Conservation (phyloP, 2,113 vertebrate genomes). For the Grammomys dolichurus region DNA sequence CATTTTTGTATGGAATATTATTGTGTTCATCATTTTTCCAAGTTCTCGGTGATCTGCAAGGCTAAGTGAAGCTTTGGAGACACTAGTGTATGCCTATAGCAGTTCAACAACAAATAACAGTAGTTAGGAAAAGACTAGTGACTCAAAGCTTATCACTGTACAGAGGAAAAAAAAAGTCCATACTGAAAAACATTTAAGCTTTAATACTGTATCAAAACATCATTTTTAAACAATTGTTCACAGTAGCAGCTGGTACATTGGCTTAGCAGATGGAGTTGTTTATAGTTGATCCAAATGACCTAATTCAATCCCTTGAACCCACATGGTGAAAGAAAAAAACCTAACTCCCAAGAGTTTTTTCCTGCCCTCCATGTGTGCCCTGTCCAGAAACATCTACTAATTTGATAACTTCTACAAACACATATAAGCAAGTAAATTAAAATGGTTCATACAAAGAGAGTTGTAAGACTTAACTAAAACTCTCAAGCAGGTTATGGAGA, state of each 20-base stretch:
- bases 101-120: slow-evolving; percentile 45
- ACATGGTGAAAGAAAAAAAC: not conserved
- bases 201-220: not conserved
- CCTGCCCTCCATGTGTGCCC: not conserved
- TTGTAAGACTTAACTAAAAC: slow-evolving; percentile 17
- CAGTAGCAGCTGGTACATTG: not conserved
- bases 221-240: not conserved
- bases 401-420: slow-evolving; percentile 14
- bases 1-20: slow-evolving; percentile 99
- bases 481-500: not conserved
- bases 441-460: not conserved
- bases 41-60: slow-evolving; percentile 98
- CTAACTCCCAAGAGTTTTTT: not conserved
- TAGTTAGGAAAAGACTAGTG: not conserved
- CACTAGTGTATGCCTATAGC: slow-evolving; percentile 96
- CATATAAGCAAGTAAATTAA: slow-evolving; percentile 29
- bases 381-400: not conserved
- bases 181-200: slow-evolving; percentile 26
- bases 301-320: not conserved
- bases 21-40: slow-evolving; percentile 99
- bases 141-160: slow-evolving; percentile 1
- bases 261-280: not conserved
- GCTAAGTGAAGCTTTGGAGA: slow-evolving; percentile 97
- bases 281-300: not conserved
- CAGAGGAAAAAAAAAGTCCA: not conserved